These are phyloP conservation scores for Oxytorus armatus DNA, from an alignment of 2,888 invertebrate species.

Conservation along the genomic window DNA sequence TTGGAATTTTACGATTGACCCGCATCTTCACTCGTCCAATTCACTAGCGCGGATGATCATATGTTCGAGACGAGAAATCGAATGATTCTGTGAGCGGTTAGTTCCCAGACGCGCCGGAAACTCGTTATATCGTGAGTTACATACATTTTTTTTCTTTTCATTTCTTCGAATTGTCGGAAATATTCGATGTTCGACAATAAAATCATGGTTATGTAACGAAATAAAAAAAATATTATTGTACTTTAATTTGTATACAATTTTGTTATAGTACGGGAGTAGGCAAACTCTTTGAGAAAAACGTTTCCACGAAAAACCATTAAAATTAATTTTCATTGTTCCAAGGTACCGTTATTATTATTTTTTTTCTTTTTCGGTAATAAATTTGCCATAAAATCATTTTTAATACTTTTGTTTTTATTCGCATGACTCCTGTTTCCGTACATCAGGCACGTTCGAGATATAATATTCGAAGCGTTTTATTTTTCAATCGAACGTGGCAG, in stretches of 20 bases:
- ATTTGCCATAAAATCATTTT: not conserved
- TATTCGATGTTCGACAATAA: no score
- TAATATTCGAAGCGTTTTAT: not conserved
- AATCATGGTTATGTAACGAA: no score
- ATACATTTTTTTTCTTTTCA: no score
- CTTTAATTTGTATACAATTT: no score
- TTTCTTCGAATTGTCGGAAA: no score
- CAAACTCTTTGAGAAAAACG: not conserved
- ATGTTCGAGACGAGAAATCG: slow-evolving; percentile 31
- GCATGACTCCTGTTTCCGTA: not conserved
- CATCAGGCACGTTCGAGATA: not conserved
- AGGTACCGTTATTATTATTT: no score
- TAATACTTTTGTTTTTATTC: not conserved
- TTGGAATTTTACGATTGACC: slow-evolving; percentile 66
- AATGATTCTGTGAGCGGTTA: slow-evolving; percentile 46
- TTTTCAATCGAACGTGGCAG: slow-evolving; percentile 9
- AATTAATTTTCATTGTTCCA: not conserved
- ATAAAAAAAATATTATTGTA: no score
- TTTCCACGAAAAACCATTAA: not conserved
- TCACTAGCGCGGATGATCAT: slow-evolving; percentile 59
- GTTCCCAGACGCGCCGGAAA: slow-evolving; percentile 34
- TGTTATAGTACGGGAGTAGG: not conserved
- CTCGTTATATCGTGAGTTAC: slow-evolving; percentile 24
- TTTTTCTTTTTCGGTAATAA: not conserved
- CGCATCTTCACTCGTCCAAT: slow-evolving; percentile 64